Percentiles rank a stretch among this genome's conserved stretches.
Conservation (phyloP, 1,140 invertebrate species). For the Trachelipus rathkii region DNA sequence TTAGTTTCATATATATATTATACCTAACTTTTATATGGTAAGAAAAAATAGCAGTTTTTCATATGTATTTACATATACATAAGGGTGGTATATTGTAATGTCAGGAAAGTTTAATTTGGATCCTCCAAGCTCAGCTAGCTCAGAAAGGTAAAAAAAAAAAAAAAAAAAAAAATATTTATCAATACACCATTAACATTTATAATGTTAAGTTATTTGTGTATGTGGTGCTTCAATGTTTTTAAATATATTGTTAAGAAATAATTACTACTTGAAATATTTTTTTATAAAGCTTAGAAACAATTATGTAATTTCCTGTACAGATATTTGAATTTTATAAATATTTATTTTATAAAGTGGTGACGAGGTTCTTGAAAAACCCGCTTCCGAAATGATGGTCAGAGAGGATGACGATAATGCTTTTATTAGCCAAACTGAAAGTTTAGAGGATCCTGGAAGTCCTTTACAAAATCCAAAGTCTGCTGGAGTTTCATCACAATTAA, state of each 20-base stretch:
- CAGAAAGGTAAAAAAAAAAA: conserved; percentile 37
- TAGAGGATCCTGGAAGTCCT: neutral
- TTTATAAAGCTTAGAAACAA: too few relatives aligned
- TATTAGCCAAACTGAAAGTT: neutral
- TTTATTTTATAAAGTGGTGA: neutral
- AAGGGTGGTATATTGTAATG: conserved; percentile 24
- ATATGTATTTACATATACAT: neutral
- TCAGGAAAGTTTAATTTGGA: conserved; percentile 45
- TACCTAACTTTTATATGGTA: too few relatives aligned
- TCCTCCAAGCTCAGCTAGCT: conserved; percentile 44
- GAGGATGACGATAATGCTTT: neutral
- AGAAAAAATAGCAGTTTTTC: too few relatives aligned
- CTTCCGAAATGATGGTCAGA: neutral
- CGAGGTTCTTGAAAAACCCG: neutral
- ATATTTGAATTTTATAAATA: too few relatives aligned
- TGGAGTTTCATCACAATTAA: neutral
- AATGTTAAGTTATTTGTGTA: too few relatives aligned
- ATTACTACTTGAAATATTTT: too few relatives aligned
- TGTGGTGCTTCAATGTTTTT: too few relatives aligned
- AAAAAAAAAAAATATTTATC: too few relatives aligned
- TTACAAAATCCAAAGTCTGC: neutral
- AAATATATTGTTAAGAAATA: too few relatives aligned
- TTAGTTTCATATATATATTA: too few relatives aligned
- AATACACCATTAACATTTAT: too few relatives aligned
- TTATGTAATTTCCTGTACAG: too few relatives aligned